Evolutionary conservation across 2,113 vertebrate genomes (phyloP).

Genomic region (Burhinus oedicnemus): DNA sequence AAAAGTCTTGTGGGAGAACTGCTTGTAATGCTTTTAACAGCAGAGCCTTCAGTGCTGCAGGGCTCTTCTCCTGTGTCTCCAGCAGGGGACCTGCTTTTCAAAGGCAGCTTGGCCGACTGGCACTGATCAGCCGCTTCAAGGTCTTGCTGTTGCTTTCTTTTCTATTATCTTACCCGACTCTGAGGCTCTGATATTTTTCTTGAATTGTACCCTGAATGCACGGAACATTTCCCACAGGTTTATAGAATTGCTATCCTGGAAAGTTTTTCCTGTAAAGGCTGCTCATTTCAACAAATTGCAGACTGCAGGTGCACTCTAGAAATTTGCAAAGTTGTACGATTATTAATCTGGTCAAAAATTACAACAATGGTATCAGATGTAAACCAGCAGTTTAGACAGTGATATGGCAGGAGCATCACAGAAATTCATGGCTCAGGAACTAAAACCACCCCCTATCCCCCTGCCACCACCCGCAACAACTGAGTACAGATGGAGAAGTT

Average conservation of each 20-base stretch:
- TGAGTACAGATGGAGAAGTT: conserved; percentile 21
- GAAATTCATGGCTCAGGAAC: background rate
- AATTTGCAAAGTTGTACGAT: background rate
- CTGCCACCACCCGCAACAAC: background rate
- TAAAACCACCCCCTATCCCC: background rate
- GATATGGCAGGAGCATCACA: background rate
- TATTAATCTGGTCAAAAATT: background rate
- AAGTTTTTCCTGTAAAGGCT: background rate
- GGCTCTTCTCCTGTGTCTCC: background rate
- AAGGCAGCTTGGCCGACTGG: background rate
- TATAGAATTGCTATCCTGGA: fast-evolving
- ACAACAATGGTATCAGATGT: background rate
- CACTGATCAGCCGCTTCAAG: fast-evolving
- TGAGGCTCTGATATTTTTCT: background rate
- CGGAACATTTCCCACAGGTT: background rate
- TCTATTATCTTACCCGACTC: background rate
- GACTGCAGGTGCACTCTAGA: background rate
- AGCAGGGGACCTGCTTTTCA: background rate
- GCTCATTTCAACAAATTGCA: background rate
- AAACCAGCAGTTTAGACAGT: background rate
- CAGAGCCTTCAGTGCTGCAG: background rate
- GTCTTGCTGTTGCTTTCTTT: background rate
- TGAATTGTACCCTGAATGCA: background rate
- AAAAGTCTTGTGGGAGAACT: background rate
- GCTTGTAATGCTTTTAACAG: background rate